Percentiles rank a stretch among this genome's conserved stretches.
These are phyloP conservation scores for Mus spretus DNA, from an alignment of 2,797 vertebrate genomes.

Conservation along the genomic window DNA sequence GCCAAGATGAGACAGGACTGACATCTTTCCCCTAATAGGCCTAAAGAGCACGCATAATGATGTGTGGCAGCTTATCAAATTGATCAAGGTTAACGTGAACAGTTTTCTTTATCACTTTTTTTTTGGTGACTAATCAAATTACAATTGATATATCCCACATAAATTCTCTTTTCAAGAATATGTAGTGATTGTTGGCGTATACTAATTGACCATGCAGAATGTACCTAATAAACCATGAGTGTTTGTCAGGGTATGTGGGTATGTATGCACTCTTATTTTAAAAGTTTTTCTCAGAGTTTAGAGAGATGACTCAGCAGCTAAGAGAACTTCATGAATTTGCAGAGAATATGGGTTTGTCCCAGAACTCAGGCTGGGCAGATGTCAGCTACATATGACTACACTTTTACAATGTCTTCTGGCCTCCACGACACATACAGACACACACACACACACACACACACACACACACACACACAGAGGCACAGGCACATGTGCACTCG, in stretches of 20 bases:
- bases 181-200: constrained; percentile 64
- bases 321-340: neutral
- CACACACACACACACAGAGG: neutral
- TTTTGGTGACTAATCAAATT: constrained; percentile 75
- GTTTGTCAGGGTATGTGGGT: neutral
- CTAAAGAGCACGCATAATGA: constrained; percentile 59
- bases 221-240: neutral
- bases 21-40: constrained; percentile 1
- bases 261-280: neutral
- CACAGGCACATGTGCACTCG: too few species aligned
- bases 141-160: constrained; percentile 71
- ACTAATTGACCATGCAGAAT: constrained; percentile 65
- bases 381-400: neutral
- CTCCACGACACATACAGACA: neutral
- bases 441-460: neutral
- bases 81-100: constrained; percentile 68
- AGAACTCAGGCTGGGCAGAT: neutral
- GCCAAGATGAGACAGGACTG: constrained; percentile 75
- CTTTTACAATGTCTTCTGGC: neutral
- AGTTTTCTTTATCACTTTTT: constrained; percentile 30
- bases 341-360: neutral
- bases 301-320: neutral
- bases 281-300: neutral
- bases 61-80: constrained; percentile 63
- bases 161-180: constrained; percentile 36